Evolutionary conservation across 2,113 vertebrate species (phyloP), one percentile per base, ranked within the genome.

Genomic region (Cygnus buccinator): DNA sequence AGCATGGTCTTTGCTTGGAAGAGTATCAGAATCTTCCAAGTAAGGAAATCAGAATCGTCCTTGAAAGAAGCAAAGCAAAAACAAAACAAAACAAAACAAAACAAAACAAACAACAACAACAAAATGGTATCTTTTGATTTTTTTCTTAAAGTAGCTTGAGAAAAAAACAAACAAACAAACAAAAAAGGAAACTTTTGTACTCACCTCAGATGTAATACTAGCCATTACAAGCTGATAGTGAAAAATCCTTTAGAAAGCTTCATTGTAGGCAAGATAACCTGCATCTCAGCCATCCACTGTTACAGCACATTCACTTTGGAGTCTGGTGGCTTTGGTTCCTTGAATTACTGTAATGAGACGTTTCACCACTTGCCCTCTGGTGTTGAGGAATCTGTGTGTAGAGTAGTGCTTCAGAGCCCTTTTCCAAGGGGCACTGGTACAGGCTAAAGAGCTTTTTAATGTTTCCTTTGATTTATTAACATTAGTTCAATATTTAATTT

Each of bases 401-500:
- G 31, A 62, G 31, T 6, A 48, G n/a, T 65, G 57, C 31, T 94
- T 93, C 58, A 75, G 35, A 77, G 6, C 7, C 16, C 54, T 87
- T 84, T 80, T 84, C 52, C 37, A 78, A 83, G 71, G 46, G n/a
- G 62, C 14, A 15, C 5, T 86, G 37, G 9, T 50, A 81, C 50
- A 84, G 44, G 68, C 72, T 88, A 66, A 80, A 86, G 72, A 94
- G 23, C 37, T 70, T 90, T 90, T 92, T 73, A 90, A 63, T 41
- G 41, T 84, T 77, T 93, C 85, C 54, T 95, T 74, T 92, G 22
- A 93, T 95, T 92, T 93, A 92, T 88, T 94, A 86, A 70, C 21
- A 44, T 58, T 76, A 77, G 26, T 4, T 85, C 14, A 6, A 50
- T 22, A 90, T 95, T 93, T 90, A 90, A 88, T 84, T 84, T 86